Base-by-base conservation (phyloP, 2,797 vertebrate genomes). In the Poliocrania exsul region DNA sequence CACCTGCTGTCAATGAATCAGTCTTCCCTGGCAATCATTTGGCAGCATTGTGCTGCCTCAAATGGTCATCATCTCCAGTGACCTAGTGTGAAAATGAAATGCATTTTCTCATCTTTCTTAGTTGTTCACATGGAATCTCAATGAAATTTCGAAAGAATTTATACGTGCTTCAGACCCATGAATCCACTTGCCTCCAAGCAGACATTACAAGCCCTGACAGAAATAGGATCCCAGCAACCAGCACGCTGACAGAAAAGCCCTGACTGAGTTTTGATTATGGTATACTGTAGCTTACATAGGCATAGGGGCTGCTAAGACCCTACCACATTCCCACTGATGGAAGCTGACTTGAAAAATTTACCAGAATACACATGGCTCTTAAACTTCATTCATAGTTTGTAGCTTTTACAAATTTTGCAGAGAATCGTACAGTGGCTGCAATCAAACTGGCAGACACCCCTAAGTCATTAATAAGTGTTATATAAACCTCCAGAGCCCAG, bases 1-100 rank as follows among this genome's bases (percentile, higher is more conserved):
- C 61, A 54, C 94, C 95, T 93, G 86, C 96, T 97, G 97, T 19
- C 94, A 93, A 20, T 46, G 47, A 92, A 97, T 97, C 24, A 72
- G 88, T 79, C 82, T 96, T 95, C 80, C 79, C 19, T 47, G 84
- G 71, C 37, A 93, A 60, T 91, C 92, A 93, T 54, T 57, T 57
- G 73, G 40, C 46, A 61, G 85, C 44, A 71, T 28, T 93, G 69
- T 90, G 91, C 35, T 86, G 44, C 64, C 95, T 95, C 90, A 95
- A 95, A 96, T 50, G 85, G 92, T 78, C 85, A 78, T 71, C 53
- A 17, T 95, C 77, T 91, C 78, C 80, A 93, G 65, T 50, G 64
- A 81, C 92, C 75, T 35, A 61, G 86, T 51, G 85, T 18, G 66
- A 96, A 97, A 97, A 97, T 81, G 82, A 97, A 97, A 97, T n/a